Conservation (phyloP, 2,113 vertebrate species). For the Herpailurus yagouaroundi region DNA sequence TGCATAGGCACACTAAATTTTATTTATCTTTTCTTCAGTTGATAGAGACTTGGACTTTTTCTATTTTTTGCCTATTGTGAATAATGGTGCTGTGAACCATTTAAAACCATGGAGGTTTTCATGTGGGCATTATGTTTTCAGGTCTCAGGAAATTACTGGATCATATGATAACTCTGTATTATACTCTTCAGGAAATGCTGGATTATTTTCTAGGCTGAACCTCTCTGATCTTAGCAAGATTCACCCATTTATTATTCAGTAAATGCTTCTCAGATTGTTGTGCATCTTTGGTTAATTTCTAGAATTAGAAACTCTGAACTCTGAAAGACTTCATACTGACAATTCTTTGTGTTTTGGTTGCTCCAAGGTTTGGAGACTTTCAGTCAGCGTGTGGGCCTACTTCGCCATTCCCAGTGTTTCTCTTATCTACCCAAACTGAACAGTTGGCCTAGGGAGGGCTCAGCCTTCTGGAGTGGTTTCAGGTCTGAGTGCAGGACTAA, state of each 20-base stretch:
- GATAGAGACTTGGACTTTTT: not conserved
- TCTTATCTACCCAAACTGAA: not conserved
- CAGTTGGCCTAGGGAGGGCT: rapidly evolving
- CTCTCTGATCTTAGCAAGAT: not conserved
- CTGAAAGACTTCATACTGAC: not conserved
- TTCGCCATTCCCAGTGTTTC: not conserved
- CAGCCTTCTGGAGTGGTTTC: not conserved
- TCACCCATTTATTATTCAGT: not conserved
- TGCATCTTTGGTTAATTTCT: not conserved
- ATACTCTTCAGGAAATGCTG: not conserved
- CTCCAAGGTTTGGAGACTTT: not conserved
- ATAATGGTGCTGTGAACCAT: not conserved
- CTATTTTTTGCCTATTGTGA: not conserved
- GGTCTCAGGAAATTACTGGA: not conserved
- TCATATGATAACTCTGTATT: not conserved
- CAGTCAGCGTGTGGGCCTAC: not conserved
- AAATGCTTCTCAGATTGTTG: not conserved
- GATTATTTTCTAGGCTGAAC: not conserved
- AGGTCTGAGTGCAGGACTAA: not conserved
- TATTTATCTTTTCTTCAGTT: not conserved
- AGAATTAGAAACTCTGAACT: not conserved
- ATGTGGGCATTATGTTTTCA: not conserved
- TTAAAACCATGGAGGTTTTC: not conserved
- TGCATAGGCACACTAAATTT: not conserved
- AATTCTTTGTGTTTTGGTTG: not conserved